phyloP scores from a whole-genome alignment of 1,140 invertebrate species.

The Pogonomyrmex barbatus region DNA sequence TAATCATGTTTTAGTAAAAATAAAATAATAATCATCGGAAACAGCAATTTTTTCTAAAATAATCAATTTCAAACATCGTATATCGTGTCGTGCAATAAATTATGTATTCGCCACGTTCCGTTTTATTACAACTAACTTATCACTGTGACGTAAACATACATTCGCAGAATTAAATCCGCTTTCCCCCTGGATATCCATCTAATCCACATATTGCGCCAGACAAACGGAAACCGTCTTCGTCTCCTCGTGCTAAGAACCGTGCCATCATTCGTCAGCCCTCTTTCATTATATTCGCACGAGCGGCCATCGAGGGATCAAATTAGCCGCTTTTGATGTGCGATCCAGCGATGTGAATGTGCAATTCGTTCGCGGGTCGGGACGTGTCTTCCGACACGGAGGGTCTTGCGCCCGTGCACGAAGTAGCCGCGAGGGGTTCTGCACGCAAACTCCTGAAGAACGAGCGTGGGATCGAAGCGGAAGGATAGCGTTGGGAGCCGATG shows the following conservation, averaged over 20 bases:
- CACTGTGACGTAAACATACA: background rate
- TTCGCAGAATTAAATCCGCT: conserved; percentile 23
- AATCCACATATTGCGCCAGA: conserved; percentile 48
- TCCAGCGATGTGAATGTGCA: conserved; percentile 43
- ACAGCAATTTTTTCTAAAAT: background rate
- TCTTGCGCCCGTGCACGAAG: conserved; percentile 49
- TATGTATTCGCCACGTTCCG: background rate
- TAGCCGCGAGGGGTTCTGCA: conserved; percentile 69
- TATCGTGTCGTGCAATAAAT: background rate
- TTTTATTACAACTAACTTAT: background rate
- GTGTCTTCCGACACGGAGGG: conserved; percentile 63
- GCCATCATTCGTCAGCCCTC: conserved; percentile 42
- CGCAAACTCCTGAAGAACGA: conserved; percentile 72
- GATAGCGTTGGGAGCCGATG: conserved; percentile 14
- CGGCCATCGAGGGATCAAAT: conserved; percentile 56
- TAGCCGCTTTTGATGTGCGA: conserved; percentile 64
- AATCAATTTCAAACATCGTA: background rate
- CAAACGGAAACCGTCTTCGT: conserved; percentile 64
- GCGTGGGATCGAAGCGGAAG: conserved; percentile 36
- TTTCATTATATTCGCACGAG: conserved; percentile 61
- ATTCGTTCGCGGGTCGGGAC: conserved; percentile 41
- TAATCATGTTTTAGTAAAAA: background rate
- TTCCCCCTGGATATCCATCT: background rate
- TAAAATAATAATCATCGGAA: background rate
- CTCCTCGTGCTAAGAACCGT: conserved; percentile 17